These are phyloP conservation scores for Thymelicus sylvestris DNA, from an alignment of 2,888 invertebrate genomes.

Conservation along the genomic window DNA sequence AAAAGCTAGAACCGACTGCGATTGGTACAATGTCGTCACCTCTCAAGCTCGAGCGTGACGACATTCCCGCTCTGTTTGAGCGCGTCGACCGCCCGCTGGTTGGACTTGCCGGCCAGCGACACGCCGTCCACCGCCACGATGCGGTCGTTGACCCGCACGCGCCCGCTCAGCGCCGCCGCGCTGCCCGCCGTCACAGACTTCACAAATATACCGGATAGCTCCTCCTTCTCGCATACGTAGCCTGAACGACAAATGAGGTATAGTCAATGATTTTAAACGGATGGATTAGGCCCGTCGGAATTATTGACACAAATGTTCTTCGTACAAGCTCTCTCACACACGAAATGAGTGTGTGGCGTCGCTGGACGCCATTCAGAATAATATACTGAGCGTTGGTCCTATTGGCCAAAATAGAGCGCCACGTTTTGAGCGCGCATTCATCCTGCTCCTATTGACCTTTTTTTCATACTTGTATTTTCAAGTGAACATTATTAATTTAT, in stretches of 20 bases:
- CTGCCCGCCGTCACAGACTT: constrained; percentile 98
- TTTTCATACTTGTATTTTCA: no score
- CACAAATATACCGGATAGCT: constrained; percentile 99
- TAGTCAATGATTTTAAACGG: not conserved
- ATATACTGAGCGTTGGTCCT: no score
- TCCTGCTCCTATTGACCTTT: no score
- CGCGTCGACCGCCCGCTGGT: constrained; percentile 98
- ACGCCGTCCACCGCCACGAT: constrained; percentile 99
- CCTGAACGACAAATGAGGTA: constrained; percentile 68
- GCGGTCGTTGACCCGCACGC: constrained; percentile 98
- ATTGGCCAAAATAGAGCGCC: no score
- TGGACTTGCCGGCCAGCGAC: constrained; percentile 97
- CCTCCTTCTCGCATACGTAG: constrained; percentile 99
- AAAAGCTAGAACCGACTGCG: no score
- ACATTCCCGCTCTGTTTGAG: constrained; percentile 96
- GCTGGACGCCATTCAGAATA: no score
- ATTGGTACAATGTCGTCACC: constrained; percentile 59
- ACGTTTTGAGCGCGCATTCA: no score
- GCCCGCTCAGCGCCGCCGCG: constrained; percentile 96
- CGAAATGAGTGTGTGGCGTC: no score
- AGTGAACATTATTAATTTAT: no score
- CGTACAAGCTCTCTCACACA: no score
- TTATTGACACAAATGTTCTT: no score
- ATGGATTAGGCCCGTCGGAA: no score
- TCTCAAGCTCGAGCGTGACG: constrained; percentile 94